These are phyloP conservation scores for Lacerta viridis DNA, from an alignment of 2,797 vertebrate genomes.

Conservation along the genomic window DNA sequence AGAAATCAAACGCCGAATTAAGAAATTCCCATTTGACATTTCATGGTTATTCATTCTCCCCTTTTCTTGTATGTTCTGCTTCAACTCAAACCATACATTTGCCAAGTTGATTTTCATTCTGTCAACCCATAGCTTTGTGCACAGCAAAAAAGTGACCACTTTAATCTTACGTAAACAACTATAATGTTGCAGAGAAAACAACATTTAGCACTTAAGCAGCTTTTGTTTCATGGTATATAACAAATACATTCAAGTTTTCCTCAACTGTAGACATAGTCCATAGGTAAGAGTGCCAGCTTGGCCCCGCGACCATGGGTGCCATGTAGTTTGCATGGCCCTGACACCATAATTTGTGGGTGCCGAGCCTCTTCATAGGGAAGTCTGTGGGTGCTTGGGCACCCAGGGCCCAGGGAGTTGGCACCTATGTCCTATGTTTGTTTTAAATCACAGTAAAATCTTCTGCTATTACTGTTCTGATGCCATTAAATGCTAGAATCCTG, in stretches of 20 bases:
- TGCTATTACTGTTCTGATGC: neutral
- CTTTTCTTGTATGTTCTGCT: neutral
- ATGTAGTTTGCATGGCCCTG: too few species aligned
- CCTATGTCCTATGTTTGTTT: neutral
- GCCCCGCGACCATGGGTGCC: neutral
- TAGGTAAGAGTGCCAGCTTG: neutral
- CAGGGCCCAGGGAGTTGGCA: too few species aligned
- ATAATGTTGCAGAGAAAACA: neutral
- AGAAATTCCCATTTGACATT: constrained; percentile 59
- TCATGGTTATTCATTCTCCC: constrained; percentile 29
- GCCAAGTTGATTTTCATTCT: neutral
- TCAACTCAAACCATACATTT: neutral
- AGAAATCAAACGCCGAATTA: constrained; percentile 40
- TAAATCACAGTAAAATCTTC: neutral
- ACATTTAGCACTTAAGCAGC: neutral
- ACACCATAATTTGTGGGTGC: too few species aligned
- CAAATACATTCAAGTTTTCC: neutral
- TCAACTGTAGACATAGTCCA: neutral
- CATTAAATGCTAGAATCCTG: neutral
- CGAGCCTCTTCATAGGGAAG: too few species aligned
- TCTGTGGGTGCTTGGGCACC: neutral
- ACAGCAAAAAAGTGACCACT: neutral
- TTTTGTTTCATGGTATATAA: neutral
- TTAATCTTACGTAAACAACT: neutral
- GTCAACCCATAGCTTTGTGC: neutral